These are phyloP conservation scores for Crossocerus cetratus DNA, from an alignment of 2,888 invertebrate genomes.

Conservation along the genomic window DNA sequence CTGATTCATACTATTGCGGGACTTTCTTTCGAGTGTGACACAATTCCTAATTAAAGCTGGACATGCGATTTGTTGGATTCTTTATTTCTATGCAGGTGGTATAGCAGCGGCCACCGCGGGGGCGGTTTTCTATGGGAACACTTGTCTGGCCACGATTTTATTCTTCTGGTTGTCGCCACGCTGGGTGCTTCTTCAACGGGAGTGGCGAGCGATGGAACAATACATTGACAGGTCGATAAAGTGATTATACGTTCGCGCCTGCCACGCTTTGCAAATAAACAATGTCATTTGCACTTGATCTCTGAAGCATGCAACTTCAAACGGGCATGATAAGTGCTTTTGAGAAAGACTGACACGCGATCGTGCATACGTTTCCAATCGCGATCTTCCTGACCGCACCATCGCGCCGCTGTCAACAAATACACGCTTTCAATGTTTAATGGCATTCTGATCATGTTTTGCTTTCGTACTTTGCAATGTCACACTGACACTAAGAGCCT, in stretches of 20 bases:
- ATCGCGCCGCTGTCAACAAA: too few relatives aligned
- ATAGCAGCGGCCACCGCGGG: conserved; percentile 72
- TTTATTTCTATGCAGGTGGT: conserved; percentile 61
- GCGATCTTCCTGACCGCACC: too few relatives aligned
- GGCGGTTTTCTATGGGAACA: conserved; percentile 73
- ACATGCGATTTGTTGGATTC: too few relatives aligned
- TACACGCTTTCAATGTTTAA: too few relatives aligned
- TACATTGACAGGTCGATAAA: conserved; percentile 67
- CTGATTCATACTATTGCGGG: too few relatives aligned
- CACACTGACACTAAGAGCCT: too few relatives aligned
- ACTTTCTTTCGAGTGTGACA: too few relatives aligned
- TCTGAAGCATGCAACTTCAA: conserved; percentile 15
- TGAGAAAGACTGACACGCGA: not conserved
- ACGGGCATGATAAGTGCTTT: conserved; percentile 26
- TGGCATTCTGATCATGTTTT: too few relatives aligned
- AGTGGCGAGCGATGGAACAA: conserved; percentile 72
- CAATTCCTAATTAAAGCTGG: too few relatives aligned
- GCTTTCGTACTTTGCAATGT: too few relatives aligned
- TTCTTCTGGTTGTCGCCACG: conserved; percentile 70
- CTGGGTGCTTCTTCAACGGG: conserved; percentile 69
- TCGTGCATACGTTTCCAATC: not conserved
- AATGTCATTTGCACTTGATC: conserved; percentile 22
- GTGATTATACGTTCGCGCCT: not conserved
- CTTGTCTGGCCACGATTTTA: conserved; percentile 66
- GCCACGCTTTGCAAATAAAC: conserved; percentile 10